Base-by-base conservation (phyloP, 2,888 invertebrate species). In the Erynnis tages region DNA sequence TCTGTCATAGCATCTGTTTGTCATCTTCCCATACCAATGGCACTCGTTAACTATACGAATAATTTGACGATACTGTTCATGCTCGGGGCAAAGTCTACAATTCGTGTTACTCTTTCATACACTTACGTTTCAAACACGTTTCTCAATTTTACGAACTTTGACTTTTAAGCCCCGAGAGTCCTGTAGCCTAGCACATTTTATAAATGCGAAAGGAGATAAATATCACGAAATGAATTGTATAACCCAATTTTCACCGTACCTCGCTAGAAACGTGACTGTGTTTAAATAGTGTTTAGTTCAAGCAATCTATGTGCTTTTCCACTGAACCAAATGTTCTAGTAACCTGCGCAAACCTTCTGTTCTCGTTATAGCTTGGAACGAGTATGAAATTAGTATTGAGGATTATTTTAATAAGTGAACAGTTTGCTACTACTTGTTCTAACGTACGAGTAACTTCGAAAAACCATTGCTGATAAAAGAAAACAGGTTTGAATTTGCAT, bases 111-210 rank as follows among this genome's bases (percentile, higher is more conserved):
- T 19, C 11, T 47, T 29, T 25, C 34, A 23, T 7, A 23, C 23
- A 4, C 21, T 27, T 37, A 29, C 29, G 13, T 29, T 47, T 37
- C 19, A 47, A 37, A 37, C 19, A 47, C 44, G 17, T 46, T 30
- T 47, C 37, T 29, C 47, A 47, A 37, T 47, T 46, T 37, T 29
- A 37, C 37, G 17, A n/a, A 29, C 38, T 47, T 38, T 38, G 47
- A 38, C 38, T 47, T 46, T 29, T 37, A 27, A 38, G 25, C 10
- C 48, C 19, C 38, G 14, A 4, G 48, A 30, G 48, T 40, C 29
- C 30, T 30, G 30, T 38, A 48, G 30, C 30, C 5, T 37, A 2
- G 14, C 16, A 38, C 30, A 30, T 38, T 48, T 48, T 48, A 48
- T 40, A 48, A 32, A 45, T 45, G 27, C 21, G 14, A 21, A 45